Evolutionary conservation across 2,797 vertebrate genomes (phyloP), one percentile per base, ranked within the genome.

Genomic region (Heteromormyrus szaboi): DNA sequence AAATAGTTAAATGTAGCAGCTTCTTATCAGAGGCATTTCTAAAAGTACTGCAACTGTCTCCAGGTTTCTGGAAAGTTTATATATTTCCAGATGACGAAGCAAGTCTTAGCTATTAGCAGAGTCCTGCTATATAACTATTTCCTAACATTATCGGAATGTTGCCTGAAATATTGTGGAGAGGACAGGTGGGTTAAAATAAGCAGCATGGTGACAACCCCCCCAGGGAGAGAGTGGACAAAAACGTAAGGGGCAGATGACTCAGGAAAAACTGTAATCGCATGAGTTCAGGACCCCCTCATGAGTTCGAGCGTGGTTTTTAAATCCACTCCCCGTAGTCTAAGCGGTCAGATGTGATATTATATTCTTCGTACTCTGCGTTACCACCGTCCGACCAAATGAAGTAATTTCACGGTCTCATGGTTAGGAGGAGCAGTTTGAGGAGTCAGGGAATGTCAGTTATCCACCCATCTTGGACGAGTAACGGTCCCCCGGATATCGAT

Each of bases 371-470:
- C 48, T 44, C 86, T 46, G 88, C 62, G 88, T 89, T 29, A 87
- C 89, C 86, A 87, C 92, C 92, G 94, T 91, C 95, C 84, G 92
- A 93, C 92, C 93, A 92, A 95, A 95, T 95, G 90, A 94, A 93
- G 91, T 95, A 90, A 94, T 95, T 95, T 95, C 92, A 95, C 86
- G 92, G 92, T 95, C 93, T 91, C 93, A 90, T 92, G 91, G 91
- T 91, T 93, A 90, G 91, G 93, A 92, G 90, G 91, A 92, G 91
- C 90, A 89, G 91, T 93, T 91, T 91, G 90, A 92, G 92, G 88
- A 91, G 92, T 84, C 79, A 22, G 79, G 89, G 90, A 90, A 89
- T 91, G 88, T 90, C 89, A 89, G 87, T 89, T 90, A 83, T 41
- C 25, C 48, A 17, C 29, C 29, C 89, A 92, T 91, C 89, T 91